Conservation (phyloP, 2,888 invertebrate genomes). For the Morpho helenor region DNA sequence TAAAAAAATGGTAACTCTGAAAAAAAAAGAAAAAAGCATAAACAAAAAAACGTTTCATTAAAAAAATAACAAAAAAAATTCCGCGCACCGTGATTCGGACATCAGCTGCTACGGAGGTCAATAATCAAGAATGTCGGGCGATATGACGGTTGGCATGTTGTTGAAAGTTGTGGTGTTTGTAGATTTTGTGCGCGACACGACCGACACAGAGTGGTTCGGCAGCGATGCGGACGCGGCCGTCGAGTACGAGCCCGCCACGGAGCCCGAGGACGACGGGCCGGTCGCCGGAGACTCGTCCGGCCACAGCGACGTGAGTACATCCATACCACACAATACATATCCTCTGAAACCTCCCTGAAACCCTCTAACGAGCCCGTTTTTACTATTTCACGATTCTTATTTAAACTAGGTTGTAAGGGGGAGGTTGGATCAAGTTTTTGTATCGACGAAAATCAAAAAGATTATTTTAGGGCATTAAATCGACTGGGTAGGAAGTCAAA, state of each 20-base stretch:
- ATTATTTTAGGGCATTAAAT: too few relatives aligned
- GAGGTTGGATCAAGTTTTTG: too few relatives aligned
- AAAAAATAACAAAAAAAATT: constrained; percentile 11
- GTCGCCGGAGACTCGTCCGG: constrained; percentile 65
- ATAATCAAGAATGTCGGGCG: constrained; percentile 10
- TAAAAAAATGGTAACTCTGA: constrained; percentile 21
- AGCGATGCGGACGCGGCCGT: constrained; percentile 44
- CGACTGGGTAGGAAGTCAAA: too few relatives aligned
- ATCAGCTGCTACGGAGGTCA: constrained; percentile 13
- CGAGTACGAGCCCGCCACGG: constrained; percentile 77
- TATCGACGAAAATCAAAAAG: too few relatives aligned
- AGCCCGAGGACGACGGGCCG: constrained; percentile 60
- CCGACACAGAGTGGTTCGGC: constrained; percentile 62
- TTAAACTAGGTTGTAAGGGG: too few relatives aligned
- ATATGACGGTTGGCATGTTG: constrained; percentile 20
- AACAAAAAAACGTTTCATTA: constrained; percentile 25
- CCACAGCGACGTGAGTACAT: constrained; percentile 68
- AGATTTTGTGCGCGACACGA: constrained; percentile 77
- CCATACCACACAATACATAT: neutral
- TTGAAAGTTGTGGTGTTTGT: constrained; percentile 49
- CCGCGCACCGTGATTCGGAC: constrained; percentile 6
- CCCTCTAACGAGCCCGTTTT: too few relatives aligned
- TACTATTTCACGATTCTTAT: too few relatives aligned
- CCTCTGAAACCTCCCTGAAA: too few relatives aligned
- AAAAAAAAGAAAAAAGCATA: constrained; percentile 22